phyloP scores from a whole-genome alignment of 2,888 invertebrate species.

The Aphidoletes aphidimyza region DNA sequence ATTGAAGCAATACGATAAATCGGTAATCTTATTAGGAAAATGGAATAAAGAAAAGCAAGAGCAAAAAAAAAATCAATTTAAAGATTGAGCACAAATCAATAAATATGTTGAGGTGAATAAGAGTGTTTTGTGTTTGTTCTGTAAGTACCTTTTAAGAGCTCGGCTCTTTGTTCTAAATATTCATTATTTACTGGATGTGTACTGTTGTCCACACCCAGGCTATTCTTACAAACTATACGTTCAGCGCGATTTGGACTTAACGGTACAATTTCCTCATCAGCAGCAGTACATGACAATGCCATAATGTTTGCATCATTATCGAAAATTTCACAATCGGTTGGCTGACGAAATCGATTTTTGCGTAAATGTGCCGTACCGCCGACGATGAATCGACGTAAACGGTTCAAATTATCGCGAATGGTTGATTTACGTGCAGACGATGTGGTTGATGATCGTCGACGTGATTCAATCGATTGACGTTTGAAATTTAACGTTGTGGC shows the following conservation, averaged over 20 bases:
- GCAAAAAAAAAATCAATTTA: no score
- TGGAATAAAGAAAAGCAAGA: no score
- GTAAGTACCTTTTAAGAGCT: constrained; percentile 47
- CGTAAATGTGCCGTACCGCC: background rate
- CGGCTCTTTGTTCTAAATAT: constrained; percentile 41
- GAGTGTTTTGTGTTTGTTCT: background rate
- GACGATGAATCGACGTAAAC: background rate
- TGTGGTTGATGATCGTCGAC: constrained; percentile 37
- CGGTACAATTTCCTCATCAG: constrained; percentile 54
- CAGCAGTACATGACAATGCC: constrained; percentile 53
- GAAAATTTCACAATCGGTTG: constrained; percentile 40
- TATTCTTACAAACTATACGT: constrained; percentile 52
- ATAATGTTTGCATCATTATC: constrained; percentile 54
- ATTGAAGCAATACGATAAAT: no score
- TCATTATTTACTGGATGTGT: constrained; percentile 43
- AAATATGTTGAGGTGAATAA: background rate
- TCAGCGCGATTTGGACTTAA: constrained; percentile 53
- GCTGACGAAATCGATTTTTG: background rate
- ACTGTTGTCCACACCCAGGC: constrained; percentile 7
- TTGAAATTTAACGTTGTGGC: constrained; percentile 23
- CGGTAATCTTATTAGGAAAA: no score
- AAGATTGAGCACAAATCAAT: background rate
- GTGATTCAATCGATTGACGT: constrained; percentile 41
- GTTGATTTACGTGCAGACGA: background rate
- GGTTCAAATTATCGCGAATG: constrained; percentile 6